Evolutionary conservation across 2,888 invertebrate species (phyloP), one percentile per base, ranked within the genome.

Genomic region (Leptopilina drosophilae): DNA sequence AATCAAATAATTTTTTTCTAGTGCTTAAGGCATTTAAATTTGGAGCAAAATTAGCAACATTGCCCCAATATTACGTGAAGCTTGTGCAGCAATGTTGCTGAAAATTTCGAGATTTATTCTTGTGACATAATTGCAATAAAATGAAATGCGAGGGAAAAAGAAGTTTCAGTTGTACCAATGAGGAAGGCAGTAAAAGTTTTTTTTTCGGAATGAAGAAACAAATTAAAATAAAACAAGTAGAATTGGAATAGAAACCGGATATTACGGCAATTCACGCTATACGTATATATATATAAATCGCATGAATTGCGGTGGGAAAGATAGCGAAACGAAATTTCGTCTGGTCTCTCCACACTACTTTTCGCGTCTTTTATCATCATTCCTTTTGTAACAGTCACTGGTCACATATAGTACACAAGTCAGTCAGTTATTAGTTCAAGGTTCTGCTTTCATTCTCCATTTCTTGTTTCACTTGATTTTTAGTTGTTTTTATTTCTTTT

Each of bases 371-470:
- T 73, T 64, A 49, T 64, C 64, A 64, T 26, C 33, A 33, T 33
- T 33, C 33, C 33, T 64, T 11, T 79, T 76, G 78, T 82, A 87
- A 85, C 84, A 84, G 84, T 85, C 65, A 84, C 84, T 82, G 87
- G 83, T 87, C 85, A 87, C 84, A 87, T 82, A 85, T 33, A 33
- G 33, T 33, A 33, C 33, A 5, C 33, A 5, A 33, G 33, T 33
- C 33, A 33, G 33, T 33, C 33, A 82, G 80, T 82, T 77, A 82
- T 78, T 82, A 77, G 87, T 86, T 87, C 87, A 87, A 87, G 87
- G 87, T 82, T 86, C 73, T 76, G 4, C 4, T 75, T 77, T 64
- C 80, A 64, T 75, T 81, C 78, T 73, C 76, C 75, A 75, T 78
- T 80, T 77, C 79, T 67, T 65, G 33, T n/a, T 56, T 8, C 12